These are phyloP conservation scores for Leptobrachium ailaonicum DNA, from an alignment of 2,113 vertebrate genomes.

Conservation along the genomic window DNA sequence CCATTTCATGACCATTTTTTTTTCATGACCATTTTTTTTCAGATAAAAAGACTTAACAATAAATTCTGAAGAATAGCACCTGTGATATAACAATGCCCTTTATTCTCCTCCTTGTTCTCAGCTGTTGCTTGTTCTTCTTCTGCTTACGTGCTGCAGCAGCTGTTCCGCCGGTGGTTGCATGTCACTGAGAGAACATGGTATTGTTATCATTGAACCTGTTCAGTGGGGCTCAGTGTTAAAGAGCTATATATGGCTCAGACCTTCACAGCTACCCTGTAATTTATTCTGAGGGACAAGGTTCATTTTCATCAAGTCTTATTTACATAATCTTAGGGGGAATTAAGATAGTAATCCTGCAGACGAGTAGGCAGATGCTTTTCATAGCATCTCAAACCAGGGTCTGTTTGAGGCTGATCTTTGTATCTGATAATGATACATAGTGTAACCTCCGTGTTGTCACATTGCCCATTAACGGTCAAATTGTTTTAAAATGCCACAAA, in stretches of 20 bases:
- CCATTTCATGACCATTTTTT: no score
- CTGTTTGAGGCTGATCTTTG: no score
- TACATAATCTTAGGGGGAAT: neutral
- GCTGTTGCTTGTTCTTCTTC: conserved; percentile 55
- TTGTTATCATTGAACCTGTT: conserved; percentile 37
- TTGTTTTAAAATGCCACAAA: no score
- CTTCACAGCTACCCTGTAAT: conserved; percentile 7
- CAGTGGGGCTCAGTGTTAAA: conserved; percentile 50
- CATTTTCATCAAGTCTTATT: neutral
- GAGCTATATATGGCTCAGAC: conserved; percentile 60
- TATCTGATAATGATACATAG: no score
- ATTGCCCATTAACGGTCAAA: no score
- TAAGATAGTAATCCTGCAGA: no score
- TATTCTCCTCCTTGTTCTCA: conserved; percentile 43
- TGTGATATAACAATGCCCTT: conserved; percentile 32
- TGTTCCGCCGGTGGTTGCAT: conserved; percentile 46
- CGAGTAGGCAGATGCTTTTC: no score
- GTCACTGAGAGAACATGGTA: conserved; percentile 23
- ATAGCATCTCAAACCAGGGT: no score
- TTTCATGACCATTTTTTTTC: no score
- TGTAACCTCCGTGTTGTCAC: no score
- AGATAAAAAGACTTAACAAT: neutral
- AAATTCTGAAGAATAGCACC: neutral
- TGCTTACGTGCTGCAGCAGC: conserved; percentile 58
- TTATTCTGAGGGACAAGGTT: conserved; percentile 3